Base-by-base conservation (phyloP, 1,140 invertebrate species). In the Caenorhabditis briggsae region DNA sequence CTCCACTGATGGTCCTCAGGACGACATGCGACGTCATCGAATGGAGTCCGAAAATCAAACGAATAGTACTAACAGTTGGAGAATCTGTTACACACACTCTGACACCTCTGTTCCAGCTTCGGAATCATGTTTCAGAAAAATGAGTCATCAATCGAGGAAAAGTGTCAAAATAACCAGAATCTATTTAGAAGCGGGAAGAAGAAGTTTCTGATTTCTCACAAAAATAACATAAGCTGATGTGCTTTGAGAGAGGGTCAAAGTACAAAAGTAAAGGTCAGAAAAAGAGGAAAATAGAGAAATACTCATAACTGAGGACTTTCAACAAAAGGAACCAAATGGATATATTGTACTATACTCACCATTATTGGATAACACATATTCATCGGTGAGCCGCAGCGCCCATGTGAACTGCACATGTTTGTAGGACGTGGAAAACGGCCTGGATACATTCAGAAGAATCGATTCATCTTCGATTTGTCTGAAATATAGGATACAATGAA, bases 321-420 rank as follows among this genome's bases (percentile, higher is more conserved):
- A 12, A 25, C 12, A 18, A 23, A 23, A n/a, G 5, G n/a, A 82
- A 20, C 48, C 6, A 6, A 53, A 55, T 33, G 48, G 11, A n/a
- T 18, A 25, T 33, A 33, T 33, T 33, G 33, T 33, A 33, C 33
- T 33, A 33, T 20, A 43, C 83, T 84, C 20, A 85, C 86, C 88
- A 65, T 82, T 88, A 58, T 85, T 78, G 9, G 86, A 58, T 16
- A 88, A 48, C 1, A 87, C 88, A 55, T 82, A 88, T 59, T 88
- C 88, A 46, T 88, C 88, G 12, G 82, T 64, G 25, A 88, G 82
- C 16, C 86, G 43, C 23, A 88, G 86, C 11, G 86, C 84, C 88
- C 88, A 88, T 61, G 88, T 87, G 83, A 88, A 88, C 50, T 82
- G 82, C 16, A 88, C 88, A 20, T 87, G 88, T 48, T 88, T 88